Conservation (phyloP, 2,888 invertebrate genomes). For the Plebejus melissa region DNA sequence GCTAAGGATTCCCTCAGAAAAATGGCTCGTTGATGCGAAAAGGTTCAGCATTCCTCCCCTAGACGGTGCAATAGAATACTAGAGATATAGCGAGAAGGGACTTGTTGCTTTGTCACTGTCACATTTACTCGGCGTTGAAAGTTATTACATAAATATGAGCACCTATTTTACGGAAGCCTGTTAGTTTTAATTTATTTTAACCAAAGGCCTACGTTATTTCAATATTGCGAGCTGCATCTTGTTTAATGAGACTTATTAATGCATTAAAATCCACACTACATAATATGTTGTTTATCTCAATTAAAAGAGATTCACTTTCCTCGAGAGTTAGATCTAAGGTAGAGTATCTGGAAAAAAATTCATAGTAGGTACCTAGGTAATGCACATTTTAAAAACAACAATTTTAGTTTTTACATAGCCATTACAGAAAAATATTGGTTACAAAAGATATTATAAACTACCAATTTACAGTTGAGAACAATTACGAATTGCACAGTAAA, state of each 20-base stretch:
- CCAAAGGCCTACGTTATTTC: background rate
- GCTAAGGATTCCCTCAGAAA: background rate
- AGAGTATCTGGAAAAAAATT: no score
- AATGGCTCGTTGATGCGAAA: background rate
- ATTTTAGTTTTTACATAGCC: no score
- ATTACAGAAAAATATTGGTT: no score
- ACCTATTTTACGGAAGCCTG: slow-evolving; percentile 29
- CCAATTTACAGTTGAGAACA: background rate
- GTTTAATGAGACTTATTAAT: background rate
- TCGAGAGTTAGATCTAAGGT: no score
- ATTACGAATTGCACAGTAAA: background rate
- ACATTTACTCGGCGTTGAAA: slow-evolving; percentile 53
- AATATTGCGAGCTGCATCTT: background rate
- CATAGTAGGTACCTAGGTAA: no score
- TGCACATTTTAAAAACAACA: no score
- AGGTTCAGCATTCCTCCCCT: slow-evolving; percentile 26
- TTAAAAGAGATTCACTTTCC: background rate
- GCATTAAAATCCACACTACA: no score
- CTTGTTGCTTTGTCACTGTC: slow-evolving; percentile 73
- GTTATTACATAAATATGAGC: slow-evolving; percentile 43
- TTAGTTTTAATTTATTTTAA: slow-evolving; percentile 5
- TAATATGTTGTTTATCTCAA: background rate
- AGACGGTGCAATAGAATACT: slow-evolving; percentile 47
- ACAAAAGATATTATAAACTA: background rate
- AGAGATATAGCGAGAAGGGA: slow-evolving; percentile 65